Conservation (phyloP, 2,888 invertebrate species). For the Pristionchus entomophagus region DNA sequence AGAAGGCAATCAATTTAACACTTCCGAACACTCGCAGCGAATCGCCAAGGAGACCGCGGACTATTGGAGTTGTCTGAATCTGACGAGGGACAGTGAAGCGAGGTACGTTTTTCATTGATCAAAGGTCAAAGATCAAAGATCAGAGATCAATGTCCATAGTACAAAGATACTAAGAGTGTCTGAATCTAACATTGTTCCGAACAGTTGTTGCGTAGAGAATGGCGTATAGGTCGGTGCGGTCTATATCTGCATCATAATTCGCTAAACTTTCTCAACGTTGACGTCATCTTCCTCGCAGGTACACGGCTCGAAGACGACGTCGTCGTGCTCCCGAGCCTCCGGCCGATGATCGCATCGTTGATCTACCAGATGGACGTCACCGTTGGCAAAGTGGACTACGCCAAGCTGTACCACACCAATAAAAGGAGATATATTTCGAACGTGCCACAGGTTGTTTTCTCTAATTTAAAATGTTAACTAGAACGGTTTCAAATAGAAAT, state of each 20-base stretch:
- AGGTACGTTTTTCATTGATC: constrained; percentile 79
- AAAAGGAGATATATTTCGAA: constrained; percentile 21
- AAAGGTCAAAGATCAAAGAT: not conserved
- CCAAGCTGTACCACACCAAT: constrained; percentile 39
- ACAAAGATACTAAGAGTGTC: too few species aligned
- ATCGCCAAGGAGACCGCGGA: constrained; percentile 39
- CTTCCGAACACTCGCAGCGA: too few species aligned
- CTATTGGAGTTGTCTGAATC: constrained; percentile 41
- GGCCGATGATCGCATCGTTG: not conserved
- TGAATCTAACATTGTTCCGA: too few species aligned
- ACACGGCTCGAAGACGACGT: constrained; percentile 43
- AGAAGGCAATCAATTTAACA: not conserved
- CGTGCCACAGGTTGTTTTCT: not conserved
- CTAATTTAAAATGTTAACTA: too few species aligned
- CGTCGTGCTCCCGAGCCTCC: not conserved
- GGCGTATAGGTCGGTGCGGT: too few species aligned
- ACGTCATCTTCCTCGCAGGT: not conserved
- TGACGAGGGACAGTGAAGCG: not conserved
- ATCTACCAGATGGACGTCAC: constrained; percentile 1
- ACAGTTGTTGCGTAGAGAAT: too few species aligned
- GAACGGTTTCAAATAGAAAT: too few species aligned
- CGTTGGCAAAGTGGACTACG: not conserved
- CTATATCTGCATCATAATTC: too few species aligned
- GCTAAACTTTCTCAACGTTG: too few species aligned
- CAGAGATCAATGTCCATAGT: too few species aligned